Conservation (phyloP, 2,113 vertebrate genomes). For the Gallinago undulata region DNA sequence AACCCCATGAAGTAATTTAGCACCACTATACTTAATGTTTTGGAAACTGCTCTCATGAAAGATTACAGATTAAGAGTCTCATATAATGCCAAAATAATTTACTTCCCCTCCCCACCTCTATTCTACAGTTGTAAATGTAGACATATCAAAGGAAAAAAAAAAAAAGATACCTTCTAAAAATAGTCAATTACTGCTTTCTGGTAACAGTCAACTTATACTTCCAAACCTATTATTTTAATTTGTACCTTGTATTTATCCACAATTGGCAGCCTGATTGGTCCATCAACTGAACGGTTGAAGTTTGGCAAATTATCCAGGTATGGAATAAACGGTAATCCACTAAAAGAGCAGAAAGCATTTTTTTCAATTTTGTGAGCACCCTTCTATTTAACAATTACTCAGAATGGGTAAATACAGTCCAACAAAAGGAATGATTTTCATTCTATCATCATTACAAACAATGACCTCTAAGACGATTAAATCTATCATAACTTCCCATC, state of each 20-base stretch:
- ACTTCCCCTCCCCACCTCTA: background rate
- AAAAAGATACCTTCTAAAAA: background rate
- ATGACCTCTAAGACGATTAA: background rate
- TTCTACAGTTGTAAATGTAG: background rate
- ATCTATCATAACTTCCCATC: background rate
- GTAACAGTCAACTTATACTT: background rate
- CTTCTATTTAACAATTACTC: background rate
- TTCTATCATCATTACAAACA: background rate
- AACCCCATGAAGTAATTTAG: background rate
- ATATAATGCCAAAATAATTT: background rate
- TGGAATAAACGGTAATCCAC: slow-evolving; percentile 95
- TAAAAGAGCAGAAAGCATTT: slow-evolving; percentile 66
- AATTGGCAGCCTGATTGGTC: slow-evolving; percentile 96
- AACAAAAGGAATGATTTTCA: background rate
- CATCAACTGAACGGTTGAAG: slow-evolving; percentile 92
- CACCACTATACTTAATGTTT: background rate
- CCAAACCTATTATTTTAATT: background rate
- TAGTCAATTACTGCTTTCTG: background rate
- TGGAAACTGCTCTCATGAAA: background rate
- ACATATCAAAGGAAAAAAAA: background rate
- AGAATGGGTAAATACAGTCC: background rate
- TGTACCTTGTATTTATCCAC: slow-evolving; percentile 99
- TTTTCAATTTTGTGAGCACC: background rate
- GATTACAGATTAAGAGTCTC: background rate
- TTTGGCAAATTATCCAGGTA: slow-evolving; percentile 99